Evolutionary conservation across 2,797 vertebrate species (phyloP), one percentile per base, ranked within the genome.

Genomic region (Buceros bicornis): DNA sequence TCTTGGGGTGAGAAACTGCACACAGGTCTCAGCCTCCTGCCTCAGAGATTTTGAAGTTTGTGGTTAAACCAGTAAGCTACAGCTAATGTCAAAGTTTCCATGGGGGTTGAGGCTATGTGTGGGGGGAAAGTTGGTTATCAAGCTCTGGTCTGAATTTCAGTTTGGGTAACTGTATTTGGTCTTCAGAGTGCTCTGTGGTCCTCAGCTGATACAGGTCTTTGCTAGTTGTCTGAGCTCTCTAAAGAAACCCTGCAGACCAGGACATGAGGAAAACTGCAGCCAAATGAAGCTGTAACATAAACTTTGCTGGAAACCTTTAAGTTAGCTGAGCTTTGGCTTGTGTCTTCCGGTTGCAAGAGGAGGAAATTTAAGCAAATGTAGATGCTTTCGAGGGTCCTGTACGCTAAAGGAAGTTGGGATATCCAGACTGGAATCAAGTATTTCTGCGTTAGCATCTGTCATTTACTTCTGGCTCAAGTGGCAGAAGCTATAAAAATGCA

Each of bases 41-140:
- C 48, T 83, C 86, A 9, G 61, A 90, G 70, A 21, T 20, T 45
- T 0, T 84, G 20, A 72, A 65, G 16, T 24, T 57, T 94, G 94
- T 64, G 91, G 94, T 95, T 90, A 81, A 64, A 83, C 43, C 82
- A 53, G 24, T 8, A 47, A 89, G 48, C 57, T 82, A 15, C 72
- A 83, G 84, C 62, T 89, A 4, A 91, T 60, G 91, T 94, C 93
- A 95, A 17, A 95, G 82, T 97, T 96, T 96, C 95, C 95, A 94
- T 29, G 40, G 13, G 47, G 66, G 87, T 40, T 40, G 37, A 12
- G 37, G 37, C 6, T 33, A 33, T 33, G 33, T 33, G 37, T 40
- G 37, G 77, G 15, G 8, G 71, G 57, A 22, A 43, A 48, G 8
- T 4, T 13, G 61, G 48, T 35, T 58, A 66, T 58, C 62, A 37